These are phyloP conservation scores for Drosophila mimetica DNA, from an alignment of 2,888 invertebrate genomes.

Conservation along the genomic window DNA sequence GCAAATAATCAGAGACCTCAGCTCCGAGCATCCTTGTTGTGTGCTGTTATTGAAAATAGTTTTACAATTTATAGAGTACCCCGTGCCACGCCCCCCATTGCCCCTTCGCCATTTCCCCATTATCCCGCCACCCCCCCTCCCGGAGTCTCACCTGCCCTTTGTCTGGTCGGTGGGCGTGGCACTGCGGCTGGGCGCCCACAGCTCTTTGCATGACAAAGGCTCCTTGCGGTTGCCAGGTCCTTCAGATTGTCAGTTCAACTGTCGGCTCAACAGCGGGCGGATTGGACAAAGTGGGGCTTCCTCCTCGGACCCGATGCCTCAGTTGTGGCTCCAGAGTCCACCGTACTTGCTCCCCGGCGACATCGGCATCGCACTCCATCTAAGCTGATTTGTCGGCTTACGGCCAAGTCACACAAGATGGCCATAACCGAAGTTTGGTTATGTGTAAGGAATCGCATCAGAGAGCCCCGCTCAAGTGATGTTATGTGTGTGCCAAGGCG, in stretches of 20 bases:
- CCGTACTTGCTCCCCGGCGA: constrained; percentile 23
- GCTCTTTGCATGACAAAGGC: constrained; percentile 75
- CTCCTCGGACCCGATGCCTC: constrained; percentile 3
- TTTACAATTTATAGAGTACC: constrained; percentile 75
- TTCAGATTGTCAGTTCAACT: constrained; percentile 79
- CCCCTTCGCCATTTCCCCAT: not conserved
- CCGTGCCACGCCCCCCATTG: not conserved
- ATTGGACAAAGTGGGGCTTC: not conserved
- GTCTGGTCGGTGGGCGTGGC: constrained; percentile 31
- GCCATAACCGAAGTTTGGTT: constrained; percentile 45
- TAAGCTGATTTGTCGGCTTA: constrained; percentile 79
- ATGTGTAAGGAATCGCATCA: constrained; percentile 38
- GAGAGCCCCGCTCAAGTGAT: constrained; percentile 11
- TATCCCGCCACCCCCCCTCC: constrained; percentile 4
- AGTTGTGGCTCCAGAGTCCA: constrained; percentile 8
- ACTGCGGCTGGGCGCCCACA: constrained; percentile 23
- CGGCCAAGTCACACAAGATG: constrained; percentile 63
- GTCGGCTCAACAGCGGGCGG: constrained; percentile 62
- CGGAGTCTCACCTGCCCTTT: constrained; percentile 26
- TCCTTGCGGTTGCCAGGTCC: constrained; percentile 58
- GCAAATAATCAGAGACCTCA: constrained; percentile 53
- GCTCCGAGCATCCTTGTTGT: constrained; percentile 52
- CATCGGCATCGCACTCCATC: constrained; percentile 45
- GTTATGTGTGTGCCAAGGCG: constrained; percentile 21
- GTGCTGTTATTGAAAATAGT: constrained; percentile 77